Conservation (phyloP, 2,113 vertebrate genomes). For the Nyctibius bracteatus region DNA sequence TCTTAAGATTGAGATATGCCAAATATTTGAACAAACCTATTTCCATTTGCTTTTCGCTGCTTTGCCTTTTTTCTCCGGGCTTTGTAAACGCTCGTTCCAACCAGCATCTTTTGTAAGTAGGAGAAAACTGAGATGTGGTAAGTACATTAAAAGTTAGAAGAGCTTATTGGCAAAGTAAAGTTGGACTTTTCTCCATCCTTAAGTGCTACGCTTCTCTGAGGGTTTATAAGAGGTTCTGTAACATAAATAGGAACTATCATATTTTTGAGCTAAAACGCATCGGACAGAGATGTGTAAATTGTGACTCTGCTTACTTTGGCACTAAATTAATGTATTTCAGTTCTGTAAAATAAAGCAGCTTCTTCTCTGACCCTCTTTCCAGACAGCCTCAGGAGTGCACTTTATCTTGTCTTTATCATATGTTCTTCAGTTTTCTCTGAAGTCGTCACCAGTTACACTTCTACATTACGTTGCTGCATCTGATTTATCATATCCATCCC, state of each 20-base stretch:
- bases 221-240: not conserved
- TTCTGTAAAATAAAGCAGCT: not conserved
- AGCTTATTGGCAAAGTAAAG: slow-evolving; percentile 27
- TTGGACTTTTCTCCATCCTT: not conserved
- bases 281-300: slow-evolving; percentile 64
- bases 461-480: not conserved
- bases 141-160: not conserved
- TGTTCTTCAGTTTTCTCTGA: slow-evolving; percentile 1
- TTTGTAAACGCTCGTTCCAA: not conserved
- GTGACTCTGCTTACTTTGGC: slow-evolving; percentile 63
- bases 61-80: not conserved
- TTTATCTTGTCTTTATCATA: not conserved
- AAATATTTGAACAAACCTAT: not conserved
- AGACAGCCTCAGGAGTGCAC: not conserved
- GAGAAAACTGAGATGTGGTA: not conserved
- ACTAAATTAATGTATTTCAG: slow-evolving; percentile 52
- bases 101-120: not conserved
- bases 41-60: not conserved
- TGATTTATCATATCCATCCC: not conserved
- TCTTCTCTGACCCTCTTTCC: slow-evolving; percentile 11
- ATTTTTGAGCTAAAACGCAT: slow-evolving; percentile 61
- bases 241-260: slow-evolving; percentile 44
- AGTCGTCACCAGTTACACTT: slow-evolving; percentile 4
- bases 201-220: not conserved
- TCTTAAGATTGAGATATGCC: not conserved